A percentile compares a stretch with the other conserved stretches of the same genome.
Evolutionary conservation across 2,888 invertebrate genomes (phyloP).

Genomic region (Cheilosia vulpina): DNA sequence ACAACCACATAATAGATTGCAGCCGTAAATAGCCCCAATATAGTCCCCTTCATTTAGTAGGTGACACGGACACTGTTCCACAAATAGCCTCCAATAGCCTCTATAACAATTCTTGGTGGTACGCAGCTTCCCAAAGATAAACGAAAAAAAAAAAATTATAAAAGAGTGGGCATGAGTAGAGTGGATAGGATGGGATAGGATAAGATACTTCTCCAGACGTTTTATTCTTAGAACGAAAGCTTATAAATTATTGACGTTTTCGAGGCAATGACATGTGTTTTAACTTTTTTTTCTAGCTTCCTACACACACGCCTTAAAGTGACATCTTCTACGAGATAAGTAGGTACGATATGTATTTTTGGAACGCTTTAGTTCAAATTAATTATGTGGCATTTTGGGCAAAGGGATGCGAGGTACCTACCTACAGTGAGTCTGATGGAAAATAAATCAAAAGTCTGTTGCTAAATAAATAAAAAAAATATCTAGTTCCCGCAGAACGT

Average conservation of each 20-base stretch:
- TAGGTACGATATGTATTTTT: constrained; percentile 3
- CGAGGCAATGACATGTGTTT: constrained; percentile 57
- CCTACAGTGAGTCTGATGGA: not conserved
- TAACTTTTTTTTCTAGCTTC: not conserved
- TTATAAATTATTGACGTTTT: constrained; percentile 58
- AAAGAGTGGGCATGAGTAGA: constrained; percentile 1
- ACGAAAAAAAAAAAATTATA: not conserved
- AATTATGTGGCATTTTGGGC: not conserved
- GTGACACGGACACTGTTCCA: constrained; percentile 19
- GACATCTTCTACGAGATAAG: not conserved
- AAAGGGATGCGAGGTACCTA: not conserved
- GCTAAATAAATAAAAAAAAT: not conserved
- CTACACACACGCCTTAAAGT: constrained; percentile 2
- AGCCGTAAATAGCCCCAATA: constrained; percentile 33
- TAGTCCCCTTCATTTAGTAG: constrained; percentile 5
- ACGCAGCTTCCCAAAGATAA: constrained; percentile 2
- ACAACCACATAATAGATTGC: constrained; percentile 57
- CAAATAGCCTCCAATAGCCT: constrained; percentile 28
- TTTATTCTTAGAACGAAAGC: constrained; percentile 37
- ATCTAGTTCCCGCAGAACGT: not conserved
- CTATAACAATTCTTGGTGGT: not conserved
- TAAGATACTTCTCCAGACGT: constrained; percentile 12
- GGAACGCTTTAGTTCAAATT: constrained; percentile 3
- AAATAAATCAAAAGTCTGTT: not conserved
- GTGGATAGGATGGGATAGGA: constrained; percentile 26